Evolutionary conservation across 92 coral and sea anemone genomes (phyloP), one percentile per base, ranked within the genome.

Genomic region (Paramuricea clavata): DNA sequence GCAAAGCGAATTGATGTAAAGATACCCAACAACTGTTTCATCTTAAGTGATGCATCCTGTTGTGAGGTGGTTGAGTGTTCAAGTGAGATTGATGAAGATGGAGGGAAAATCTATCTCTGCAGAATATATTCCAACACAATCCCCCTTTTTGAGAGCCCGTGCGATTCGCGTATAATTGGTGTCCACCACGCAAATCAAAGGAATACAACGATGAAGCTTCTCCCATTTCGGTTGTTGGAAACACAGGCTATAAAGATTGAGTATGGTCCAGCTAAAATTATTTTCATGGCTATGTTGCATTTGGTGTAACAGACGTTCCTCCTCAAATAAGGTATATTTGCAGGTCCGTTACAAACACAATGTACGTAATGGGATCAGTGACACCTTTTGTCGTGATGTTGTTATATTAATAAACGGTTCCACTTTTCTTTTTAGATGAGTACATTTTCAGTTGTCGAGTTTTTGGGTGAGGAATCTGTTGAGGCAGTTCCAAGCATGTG

Each of bases 141-240:
- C 21, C 27, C 65, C 65, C 65, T 57, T 57, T 57, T 57, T 57
- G 65, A 57, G 65, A 57, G 65, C 65, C 65, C 65, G 7, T 57
- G 65, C 26, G 65, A 57, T 57, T 57, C 65, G 17, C 65, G 27
- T 4, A 57, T 57, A 57, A 57, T 57, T 22, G 65, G 65, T 57
- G 65, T 57, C 65, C 65, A 57, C 65, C 65, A 57, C 21, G 65
- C 65, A 57, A 16, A 57, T 57, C 22, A 57, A 57, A 19, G 65
- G 13, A 16, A 16, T 57, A 57, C 25, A 3, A 17, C 27, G 26
- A 57, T 57, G 65, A 57, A 25, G 26, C 65, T 57, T 25, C 65
- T 57, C 10, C 65, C 10, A 57, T 57, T 23, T 57, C 65, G 26
- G 65, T 57, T 57, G 25, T 57, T 57, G 65, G 25, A 57, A 16